Conservation (phyloP, 2,888 invertebrate species). For the Habrosyne pyritoides region DNA sequence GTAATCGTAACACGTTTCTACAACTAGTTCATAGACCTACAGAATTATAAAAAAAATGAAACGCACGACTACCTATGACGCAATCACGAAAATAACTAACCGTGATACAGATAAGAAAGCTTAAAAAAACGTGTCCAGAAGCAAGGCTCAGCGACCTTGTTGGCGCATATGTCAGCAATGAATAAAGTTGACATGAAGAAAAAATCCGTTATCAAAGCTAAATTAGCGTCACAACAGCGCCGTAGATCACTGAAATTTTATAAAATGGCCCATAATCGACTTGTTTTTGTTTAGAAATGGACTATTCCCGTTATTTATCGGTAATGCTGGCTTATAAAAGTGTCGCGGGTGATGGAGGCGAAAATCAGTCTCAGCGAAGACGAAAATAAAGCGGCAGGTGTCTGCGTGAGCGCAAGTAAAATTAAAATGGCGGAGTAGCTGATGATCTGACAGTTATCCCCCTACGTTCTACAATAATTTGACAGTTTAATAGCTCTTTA, state of each 20-base stretch:
- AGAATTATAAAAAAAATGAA: neutral
- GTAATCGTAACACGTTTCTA: neutral
- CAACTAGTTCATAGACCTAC: neutral
- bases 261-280: conserved; percentile 75
- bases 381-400: conserved; percentile 69
- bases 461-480: conserved; percentile 58
- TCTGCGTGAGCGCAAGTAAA: conserved; percentile 54
- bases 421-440: conserved; percentile 67
- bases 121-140: conserved; percentile 51
- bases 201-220: conserved; percentile 66
- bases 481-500: conserved; percentile 54
- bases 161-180: conserved; percentile 55
- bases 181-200: conserved; percentile 62
- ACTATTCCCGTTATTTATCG: conserved; percentile 76
- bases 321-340: conserved; percentile 72
- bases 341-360: conserved; percentile 60
- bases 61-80: neutral
- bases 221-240: conserved; percentile 55
- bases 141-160: conserved; percentile 45
- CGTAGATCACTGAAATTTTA: conserved; percentile 75
- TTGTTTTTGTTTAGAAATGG: conserved; percentile 77
- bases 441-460: conserved; percentile 59
- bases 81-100: conserved; percentile 32
- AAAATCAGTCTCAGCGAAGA: conserved; percentile 64
- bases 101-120: conserved; percentile 40